Evolutionary conservation across 2,113 vertebrate genomes (phyloP).

Genomic region (Tapirus terrestris): DNA sequence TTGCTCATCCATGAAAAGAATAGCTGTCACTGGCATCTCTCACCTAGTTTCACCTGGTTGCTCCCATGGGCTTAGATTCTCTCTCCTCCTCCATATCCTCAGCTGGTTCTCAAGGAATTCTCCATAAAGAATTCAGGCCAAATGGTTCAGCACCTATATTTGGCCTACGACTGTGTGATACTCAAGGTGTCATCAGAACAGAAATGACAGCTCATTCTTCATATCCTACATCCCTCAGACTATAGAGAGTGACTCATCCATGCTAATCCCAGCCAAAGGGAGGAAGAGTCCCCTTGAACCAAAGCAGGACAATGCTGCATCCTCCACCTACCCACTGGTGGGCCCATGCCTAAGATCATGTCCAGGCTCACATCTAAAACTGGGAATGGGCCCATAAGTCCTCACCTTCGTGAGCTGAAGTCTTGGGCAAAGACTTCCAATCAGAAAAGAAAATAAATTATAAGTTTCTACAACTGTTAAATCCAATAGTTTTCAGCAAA

Average conservation of each 20-base stretch:
- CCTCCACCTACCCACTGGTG: background rate
- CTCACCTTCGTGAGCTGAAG: conserved; percentile 28
- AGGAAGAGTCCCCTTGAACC: background rate
- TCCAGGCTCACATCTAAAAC: background rate
- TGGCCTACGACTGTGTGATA: conserved; percentile 56
- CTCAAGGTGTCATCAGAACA: conserved; percentile 61
- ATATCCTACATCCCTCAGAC: conserved; percentile 35
- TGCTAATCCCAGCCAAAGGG: conserved; percentile 1
- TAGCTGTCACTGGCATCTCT: background rate
- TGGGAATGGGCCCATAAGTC: background rate
- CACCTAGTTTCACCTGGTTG: conserved; percentile 8
- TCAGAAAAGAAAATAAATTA: conserved; percentile 61
- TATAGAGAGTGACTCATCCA: conserved; percentile 33
- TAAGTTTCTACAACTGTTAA: conserved; percentile 26
- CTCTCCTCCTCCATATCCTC: conserved; percentile 2
- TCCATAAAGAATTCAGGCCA: conserved; percentile 59
- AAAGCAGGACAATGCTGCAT: conserved; percentile 17
- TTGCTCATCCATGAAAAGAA: background rate
- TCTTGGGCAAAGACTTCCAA: background rate
- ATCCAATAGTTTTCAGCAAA: conserved; percentile 31
- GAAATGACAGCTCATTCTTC: conserved; percentile 64
- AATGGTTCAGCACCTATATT: conserved; percentile 52
- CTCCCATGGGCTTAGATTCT: conserved; percentile 3
- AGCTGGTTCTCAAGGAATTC: conserved; percentile 46
- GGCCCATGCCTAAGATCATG: background rate